Base-by-base conservation (phyloP, 2,113 vertebrate species). In the Oenanthe melanoleuca region DNA sequence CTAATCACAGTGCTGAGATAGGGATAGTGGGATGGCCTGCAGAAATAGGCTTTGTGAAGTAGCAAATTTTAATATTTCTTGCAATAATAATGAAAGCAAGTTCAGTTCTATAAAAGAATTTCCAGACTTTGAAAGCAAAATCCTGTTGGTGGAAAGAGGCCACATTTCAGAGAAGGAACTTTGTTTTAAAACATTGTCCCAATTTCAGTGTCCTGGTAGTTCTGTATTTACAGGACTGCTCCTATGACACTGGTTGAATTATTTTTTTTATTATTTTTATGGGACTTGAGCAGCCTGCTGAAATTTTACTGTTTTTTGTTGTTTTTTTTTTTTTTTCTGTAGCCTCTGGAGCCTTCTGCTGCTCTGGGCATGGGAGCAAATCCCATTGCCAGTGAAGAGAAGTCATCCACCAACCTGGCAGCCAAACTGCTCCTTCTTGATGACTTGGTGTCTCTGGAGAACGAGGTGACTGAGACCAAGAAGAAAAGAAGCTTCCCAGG, bases 401-500 rank as follows among this genome's bases (percentile, higher is more conserved):
- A 98, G 73, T 84, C 96, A 14, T 91, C 97, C 63, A 90, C 95
- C 23, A 97, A 92, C 44, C 86, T 98, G 33, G 95, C 91, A 24
- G 86, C 95, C 17, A 99, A 98, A 80, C 93, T 98, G 19, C 80
- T 98, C 44, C 96, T 97, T 80, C 92, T 98, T 16, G 97, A 99
- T 80, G 97, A 98, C 40, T 91, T 98, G 84, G 96, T 98, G 37
- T 98, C 97, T 88, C 89, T 98, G 95, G 99, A 99, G 90, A 99
- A 99, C 1, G 98, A 99, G 1, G 98, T 98, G 83, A 98, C 97
- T 1, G 99, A 99, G 97, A 98, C 98, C 21, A 99, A 99, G 97
- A 99, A 96, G 95, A 99, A 99, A 95, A 98, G 99, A 86, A 98
- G 99, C 70, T 99, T 99, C 92, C 94, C 98, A 6, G 98, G 98